These are phyloP conservation scores for Frieseomelitta varia DNA, from an alignment of 1,140 invertebrate genomes.

Conservation along the genomic window DNA sequence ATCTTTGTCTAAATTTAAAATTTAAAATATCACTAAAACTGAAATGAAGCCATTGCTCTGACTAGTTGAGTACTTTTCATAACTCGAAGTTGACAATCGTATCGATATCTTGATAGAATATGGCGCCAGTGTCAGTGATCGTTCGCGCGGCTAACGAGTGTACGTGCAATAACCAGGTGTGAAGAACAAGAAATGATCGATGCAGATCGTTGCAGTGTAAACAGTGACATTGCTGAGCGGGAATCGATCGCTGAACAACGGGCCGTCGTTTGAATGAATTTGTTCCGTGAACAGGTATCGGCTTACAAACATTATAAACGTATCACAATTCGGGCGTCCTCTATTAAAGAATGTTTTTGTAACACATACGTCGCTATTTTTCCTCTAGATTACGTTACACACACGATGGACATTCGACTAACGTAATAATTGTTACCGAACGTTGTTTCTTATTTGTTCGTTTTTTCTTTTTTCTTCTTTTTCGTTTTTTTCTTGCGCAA, in stretches of 20 bases:
- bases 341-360: slow-evolving; percentile 26
- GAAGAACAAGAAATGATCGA: slow-evolving; percentile 57
- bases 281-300: slow-evolving; percentile 27
- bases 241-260: slow-evolving; percentile 36
- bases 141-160: slow-evolving; percentile 63
- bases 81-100: slow-evolving; percentile 3
- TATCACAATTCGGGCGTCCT: slow-evolving; percentile 51
- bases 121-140: slow-evolving; percentile 28
- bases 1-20: not conserved
- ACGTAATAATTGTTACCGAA: not conserved
- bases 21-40: not conserved
- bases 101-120: slow-evolving; percentile 19
- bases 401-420: slow-evolving; percentile 7
- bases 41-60: not conserved
- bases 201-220: slow-evolving; percentile 33
- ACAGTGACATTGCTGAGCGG: slow-evolving; percentile 40
- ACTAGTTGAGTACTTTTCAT: not conserved
- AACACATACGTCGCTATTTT: slow-evolving; percentile 6
- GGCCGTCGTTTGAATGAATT: not conserved
- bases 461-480: not conserved
- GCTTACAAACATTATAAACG: slow-evolving; percentile 40
- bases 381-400: slow-evolving; percentile 16
- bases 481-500: not conserved
- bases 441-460: not conserved
- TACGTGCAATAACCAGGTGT: slow-evolving; percentile 67